Percentiles rank a stretch among this genome's conserved stretches.
Evolutionary conservation across 2,113 vertebrate species (phyloP).

Genomic region (Varanus komodoensis): DNA sequence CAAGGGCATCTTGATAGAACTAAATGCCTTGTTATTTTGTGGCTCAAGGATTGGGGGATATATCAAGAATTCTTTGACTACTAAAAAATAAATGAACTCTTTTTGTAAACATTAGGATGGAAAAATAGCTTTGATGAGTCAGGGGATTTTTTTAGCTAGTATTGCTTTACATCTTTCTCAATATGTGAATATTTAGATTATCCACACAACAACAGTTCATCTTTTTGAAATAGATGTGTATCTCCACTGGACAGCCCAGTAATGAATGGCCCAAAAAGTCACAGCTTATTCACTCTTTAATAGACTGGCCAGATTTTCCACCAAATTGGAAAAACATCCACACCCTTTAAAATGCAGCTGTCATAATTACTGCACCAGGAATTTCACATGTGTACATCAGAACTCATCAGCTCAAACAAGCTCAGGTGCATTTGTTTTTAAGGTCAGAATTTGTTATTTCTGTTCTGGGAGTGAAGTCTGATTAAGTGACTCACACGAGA

Average conservation of each 20-base stretch:
- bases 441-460: not conserved
- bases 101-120: conserved; percentile 45
- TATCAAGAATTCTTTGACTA: not conserved
- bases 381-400: not conserved
- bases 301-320: not conserved
- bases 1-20: no score
- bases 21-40: not conserved
- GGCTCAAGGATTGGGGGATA: not conserved
- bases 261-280: conserved; percentile 2
- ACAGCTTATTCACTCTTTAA: conserved; percentile 3
- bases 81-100: conserved; percentile 26
- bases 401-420: not conserved
- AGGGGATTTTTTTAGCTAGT: conserved; percentile 9
- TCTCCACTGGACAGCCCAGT: not conserved
- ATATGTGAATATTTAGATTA: not conserved
- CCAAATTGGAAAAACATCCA: not conserved
- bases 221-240: not conserved
- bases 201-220: not conserved
- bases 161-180: conserved; percentile 48
- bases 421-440: not conserved
- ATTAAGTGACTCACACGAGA: conserved; percentile 21
- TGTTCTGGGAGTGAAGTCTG: not conserved
- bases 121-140: conserved; percentile 43
- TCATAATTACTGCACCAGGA: not conserved
- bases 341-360: not conserved